Evolutionary conservation across 2,888 invertebrate species (phyloP), one percentile per base, ranked within the genome.

Genomic region (Magallana nippona): DNA sequence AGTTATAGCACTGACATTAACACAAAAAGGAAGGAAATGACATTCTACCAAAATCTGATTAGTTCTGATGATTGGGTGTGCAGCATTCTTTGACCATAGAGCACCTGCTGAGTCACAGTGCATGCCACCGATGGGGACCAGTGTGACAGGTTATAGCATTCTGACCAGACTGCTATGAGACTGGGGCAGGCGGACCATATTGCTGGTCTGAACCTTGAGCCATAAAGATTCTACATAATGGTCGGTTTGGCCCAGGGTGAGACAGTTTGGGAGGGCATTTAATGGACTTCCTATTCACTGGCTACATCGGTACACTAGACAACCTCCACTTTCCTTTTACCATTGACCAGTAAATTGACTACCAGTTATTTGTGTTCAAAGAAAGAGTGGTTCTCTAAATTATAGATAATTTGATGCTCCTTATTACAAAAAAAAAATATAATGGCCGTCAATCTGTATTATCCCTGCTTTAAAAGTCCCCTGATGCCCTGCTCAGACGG

Each of bases 1-100:
- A 10, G 17, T 62, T 62, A 62, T 63, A 63, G 63, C 19, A 13
- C 62, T 19, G 63, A 63, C 63, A 63, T 63, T 63, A 63, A 63
- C 63, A 63, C 63, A 63, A 63, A 63, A 63, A 19, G 19, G 19
- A 27, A 19, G 58, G 63, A 63, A 63, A 63, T 63, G 63, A 27
- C 63, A 22, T 63, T 19, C 27, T 44, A 44, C 19, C 22, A 13
- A 19, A 63, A 63, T 8, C 63, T 63, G 63, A 63, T 63, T 63
- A 63, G 10, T 63, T 11, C 27, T 19, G 10, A 27, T 63, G 62
- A 63, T 63, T 63, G n/a, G 63, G 27, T 63, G 63, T 19, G 63
- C 22, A 63, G 63, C 63, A 63, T 63, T 22, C 22, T 10, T 13
- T 27, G 63, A 15, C 63, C 11, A 63, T 27, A 27, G 63, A 13